These are phyloP conservation scores for Cervus canadensis DNA, from an alignment of 2,113 vertebrate species.

Conservation along the genomic window DNA sequence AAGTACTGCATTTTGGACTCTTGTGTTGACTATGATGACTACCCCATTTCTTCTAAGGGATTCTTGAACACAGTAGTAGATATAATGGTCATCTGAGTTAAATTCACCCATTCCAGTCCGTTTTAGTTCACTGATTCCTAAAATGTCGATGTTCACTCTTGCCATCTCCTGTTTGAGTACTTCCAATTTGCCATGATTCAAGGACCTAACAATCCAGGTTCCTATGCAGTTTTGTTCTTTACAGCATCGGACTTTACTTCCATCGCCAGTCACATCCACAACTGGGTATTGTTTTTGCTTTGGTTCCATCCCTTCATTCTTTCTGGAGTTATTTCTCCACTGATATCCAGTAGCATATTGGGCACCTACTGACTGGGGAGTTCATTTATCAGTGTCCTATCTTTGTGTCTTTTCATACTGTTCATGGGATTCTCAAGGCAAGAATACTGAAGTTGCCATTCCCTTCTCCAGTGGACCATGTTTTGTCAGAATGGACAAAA, in stretches of 20 bases:
- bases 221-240: background rate
- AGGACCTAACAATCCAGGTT: background rate
- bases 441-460: background rate
- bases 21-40: background rate
- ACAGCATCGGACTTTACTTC: background rate
- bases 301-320: background rate
- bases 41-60: background rate
- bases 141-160: background rate
- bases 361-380: background rate
- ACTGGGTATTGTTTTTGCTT: background rate
- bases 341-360: background rate
- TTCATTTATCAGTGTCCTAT: background rate
- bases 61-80: background rate
- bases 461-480: background rate
- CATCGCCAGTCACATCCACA: background rate
- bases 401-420: background rate
- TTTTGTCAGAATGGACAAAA: background rate
- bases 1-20: background rate
- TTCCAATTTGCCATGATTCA: background rate
- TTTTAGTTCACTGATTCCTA: background rate
- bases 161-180: background rate
- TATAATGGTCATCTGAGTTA: too few species aligned
- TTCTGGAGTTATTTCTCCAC: background rate
- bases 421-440: background rate
- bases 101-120: background rate